phyloP scores from a whole-genome alignment of 2,113 vertebrate genomes.

The Xiphophorus hellerii region DNA sequence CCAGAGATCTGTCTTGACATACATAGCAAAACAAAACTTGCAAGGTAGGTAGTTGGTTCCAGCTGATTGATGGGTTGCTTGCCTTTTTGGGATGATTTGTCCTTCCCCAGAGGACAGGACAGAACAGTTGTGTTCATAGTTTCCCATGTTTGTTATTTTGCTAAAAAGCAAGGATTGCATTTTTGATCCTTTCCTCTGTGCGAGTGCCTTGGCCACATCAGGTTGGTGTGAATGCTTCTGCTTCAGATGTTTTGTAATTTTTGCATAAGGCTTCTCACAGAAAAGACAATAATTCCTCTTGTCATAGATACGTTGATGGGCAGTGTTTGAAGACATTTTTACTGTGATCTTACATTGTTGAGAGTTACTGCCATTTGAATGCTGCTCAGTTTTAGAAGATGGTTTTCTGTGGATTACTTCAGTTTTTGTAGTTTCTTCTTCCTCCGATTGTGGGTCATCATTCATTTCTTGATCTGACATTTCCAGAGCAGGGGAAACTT shows the following conservation, averaged over 20 bases:
- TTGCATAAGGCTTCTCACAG: not conserved
- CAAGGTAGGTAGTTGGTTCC: slow-evolving; percentile 1
- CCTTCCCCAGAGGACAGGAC: slow-evolving; percentile 7
- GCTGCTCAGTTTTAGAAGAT: no score
- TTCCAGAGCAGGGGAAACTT: no score
- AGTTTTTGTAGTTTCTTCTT: no score
- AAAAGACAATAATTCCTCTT: not conserved
- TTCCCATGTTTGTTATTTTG: not conserved
- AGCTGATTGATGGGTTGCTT: not conserved
- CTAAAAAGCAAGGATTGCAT: not conserved
- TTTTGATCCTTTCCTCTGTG: not conserved
- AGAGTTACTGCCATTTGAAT: no score
- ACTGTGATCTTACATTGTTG: no score
- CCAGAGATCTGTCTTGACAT: not conserved
- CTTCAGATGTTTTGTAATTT: not conserved
- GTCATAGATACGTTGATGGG: no score
- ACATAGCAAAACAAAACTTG: slow-evolving; percentile 19
- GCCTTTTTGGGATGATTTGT: slow-evolving; percentile 12
- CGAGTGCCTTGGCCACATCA: slow-evolving; percentile 10
- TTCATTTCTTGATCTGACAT: no score
- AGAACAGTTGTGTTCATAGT: not conserved
- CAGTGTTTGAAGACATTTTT: no score
- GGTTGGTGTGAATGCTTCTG: not conserved
- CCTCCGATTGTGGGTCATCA: no score
- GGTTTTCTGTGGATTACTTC: no score